phyloP scores from a whole-genome alignment of 2,888 invertebrate genomes.

The Ommatoiulus sabulosus region DNA sequence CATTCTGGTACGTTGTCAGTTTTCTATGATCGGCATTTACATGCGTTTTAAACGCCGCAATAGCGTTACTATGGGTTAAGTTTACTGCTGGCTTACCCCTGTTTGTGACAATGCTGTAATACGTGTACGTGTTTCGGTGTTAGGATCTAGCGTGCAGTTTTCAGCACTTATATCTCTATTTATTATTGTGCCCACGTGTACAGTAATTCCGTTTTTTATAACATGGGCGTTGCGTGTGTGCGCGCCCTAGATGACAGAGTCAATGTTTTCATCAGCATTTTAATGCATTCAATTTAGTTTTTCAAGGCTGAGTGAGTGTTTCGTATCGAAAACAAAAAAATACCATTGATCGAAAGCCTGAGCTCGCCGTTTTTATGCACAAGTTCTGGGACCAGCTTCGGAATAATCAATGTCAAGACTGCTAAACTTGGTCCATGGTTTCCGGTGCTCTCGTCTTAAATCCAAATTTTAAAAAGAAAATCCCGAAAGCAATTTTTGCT shows the following conservation, averaged over 20 bases:
- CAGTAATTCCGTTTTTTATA: background rate
- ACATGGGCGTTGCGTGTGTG: background rate
- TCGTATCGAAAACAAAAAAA: background rate
- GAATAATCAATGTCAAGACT: too few relatives aligned
- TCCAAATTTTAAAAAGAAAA: too few relatives aligned
- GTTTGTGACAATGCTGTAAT: too few relatives aligned
- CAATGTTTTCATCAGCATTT: background rate
- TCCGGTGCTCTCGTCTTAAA: too few relatives aligned
- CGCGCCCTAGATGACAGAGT: background rate
- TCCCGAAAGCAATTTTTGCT: too few relatives aligned
- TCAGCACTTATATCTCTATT: background rate
- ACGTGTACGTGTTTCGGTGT: background rate
- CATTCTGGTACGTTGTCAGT: background rate
- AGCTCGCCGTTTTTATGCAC: too few relatives aligned
- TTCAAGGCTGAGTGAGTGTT: background rate
- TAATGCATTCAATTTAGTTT: background rate
- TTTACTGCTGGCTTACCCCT: too few relatives aligned
- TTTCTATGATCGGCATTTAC: background rate
- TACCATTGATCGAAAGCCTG: background rate
- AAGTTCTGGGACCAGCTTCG: too few relatives aligned
- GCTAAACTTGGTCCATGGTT: too few relatives aligned
- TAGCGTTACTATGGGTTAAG: too few relatives aligned
- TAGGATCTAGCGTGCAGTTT: background rate
- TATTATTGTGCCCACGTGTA: background rate
- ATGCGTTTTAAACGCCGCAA: too few relatives aligned